Evolutionary conservation across 2,888 invertebrate species (phyloP).

Genomic region (Endotricha flammealis): DNA sequence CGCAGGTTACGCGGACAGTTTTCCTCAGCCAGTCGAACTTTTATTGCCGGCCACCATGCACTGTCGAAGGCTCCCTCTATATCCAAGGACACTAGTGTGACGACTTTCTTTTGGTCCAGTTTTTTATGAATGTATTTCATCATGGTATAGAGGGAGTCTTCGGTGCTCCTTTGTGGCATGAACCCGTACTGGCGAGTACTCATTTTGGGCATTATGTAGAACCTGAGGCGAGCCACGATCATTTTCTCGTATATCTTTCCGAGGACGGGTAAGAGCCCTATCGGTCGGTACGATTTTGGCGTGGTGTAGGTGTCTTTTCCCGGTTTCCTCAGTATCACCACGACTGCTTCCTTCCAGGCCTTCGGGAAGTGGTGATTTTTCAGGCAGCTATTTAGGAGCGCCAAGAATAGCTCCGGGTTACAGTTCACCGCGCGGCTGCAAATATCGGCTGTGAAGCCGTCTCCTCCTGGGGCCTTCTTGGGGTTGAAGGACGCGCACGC

Average conservation of each 20-base stretch:
- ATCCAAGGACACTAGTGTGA: neutral
- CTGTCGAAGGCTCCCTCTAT: conserved; percentile 7
- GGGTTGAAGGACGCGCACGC: neutral
- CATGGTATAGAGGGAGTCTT: neutral
- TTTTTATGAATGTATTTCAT: neutral
- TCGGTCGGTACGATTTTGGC: neutral
- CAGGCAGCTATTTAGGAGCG: neutral
- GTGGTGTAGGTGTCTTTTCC: neutral
- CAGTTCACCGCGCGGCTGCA: neutral
- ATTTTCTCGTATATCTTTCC: conserved; percentile 18
- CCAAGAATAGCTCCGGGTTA: neutral
- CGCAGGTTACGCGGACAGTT: neutral
- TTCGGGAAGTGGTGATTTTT: neutral
- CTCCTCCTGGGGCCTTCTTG: conserved; percentile 1
- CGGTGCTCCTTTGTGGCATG: neutral
- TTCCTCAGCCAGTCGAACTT: neutral
- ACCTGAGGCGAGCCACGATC: neutral
- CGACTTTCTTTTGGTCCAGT: neutral
- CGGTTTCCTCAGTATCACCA: neutral
- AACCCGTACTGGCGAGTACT: neutral
- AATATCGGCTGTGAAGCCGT: conserved; percentile 2
- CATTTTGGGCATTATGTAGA: neutral
- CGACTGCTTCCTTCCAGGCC: neutral
- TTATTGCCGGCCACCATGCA: conserved; percentile 2
- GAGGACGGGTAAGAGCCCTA: conserved; percentile 21